Evolutionary conservation across 2,113 vertebrate species (phyloP).

Genomic region (Macaca mulatta): DNA sequence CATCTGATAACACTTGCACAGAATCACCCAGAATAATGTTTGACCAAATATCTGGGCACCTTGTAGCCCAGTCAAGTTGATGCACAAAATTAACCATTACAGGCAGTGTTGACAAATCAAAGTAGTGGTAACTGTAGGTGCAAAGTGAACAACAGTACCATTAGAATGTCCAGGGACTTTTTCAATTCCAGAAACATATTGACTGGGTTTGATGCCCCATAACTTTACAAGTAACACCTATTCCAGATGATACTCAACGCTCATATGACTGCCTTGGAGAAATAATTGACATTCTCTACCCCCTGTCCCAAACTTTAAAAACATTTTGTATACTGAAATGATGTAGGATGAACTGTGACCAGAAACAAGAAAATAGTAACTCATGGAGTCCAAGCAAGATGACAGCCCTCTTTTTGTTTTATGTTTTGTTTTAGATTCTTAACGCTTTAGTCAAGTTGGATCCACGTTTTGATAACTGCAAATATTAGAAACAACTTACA

Average conservation of each 20-base stretch:
- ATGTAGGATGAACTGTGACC: not conserved
- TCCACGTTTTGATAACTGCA: not conserved
- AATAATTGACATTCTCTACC: not conserved
- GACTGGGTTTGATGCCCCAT: not conserved
- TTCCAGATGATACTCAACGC: not conserved
- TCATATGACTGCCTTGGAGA: not conserved
- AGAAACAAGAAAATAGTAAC: not conserved
- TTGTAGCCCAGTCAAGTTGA: not conserved
- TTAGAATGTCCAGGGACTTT: not conserved
- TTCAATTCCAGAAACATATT: conserved; percentile 19
- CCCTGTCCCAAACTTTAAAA: not conserved
- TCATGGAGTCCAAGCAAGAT: not conserved
- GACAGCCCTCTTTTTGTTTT: not conserved
- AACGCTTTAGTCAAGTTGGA: not conserved
- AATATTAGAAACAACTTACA: not conserved
- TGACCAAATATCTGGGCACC: not conserved
- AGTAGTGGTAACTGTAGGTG: not conserved
- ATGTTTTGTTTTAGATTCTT: conserved; percentile 28
- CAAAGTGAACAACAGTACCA: not conserved
- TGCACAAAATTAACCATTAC: not conserved
- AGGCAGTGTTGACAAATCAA: not conserved
- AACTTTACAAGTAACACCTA: not conserved
- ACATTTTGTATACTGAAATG: not conserved
- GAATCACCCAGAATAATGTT: not conserved
- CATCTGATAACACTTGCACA: not conserved